phyloP scores from a whole-genome alignment of 2,797 vertebrate genomes.

The Silurus lanzhouensis region DNA sequence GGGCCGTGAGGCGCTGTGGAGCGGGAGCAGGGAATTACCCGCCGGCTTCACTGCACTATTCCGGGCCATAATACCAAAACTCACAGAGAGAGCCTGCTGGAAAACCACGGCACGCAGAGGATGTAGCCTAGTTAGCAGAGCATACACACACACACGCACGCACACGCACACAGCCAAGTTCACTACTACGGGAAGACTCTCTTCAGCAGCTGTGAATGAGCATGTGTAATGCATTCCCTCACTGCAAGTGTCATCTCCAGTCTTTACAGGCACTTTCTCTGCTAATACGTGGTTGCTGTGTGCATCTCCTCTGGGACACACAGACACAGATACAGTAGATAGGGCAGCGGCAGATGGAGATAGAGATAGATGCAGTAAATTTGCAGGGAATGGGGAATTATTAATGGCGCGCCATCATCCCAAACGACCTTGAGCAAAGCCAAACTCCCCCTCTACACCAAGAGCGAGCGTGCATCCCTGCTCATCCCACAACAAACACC shows the following conservation, averaged over 20 bases:
- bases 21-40: constrained; percentile 63
- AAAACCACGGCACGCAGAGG: constrained; percentile 37
- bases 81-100: constrained; percentile 31
- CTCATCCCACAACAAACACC: constrained; percentile 72
- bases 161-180: not conserved
- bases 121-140: constrained; percentile 36
- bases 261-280: constrained; percentile 40
- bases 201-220: constrained; percentile 43
- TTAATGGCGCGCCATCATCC: constrained; percentile 79
- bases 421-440: constrained; percentile 79
- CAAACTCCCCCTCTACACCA: constrained; percentile 48
- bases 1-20: constrained; percentile 57
- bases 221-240: constrained; percentile 41
- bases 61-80: constrained; percentile 47
- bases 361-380: constrained; percentile 64
- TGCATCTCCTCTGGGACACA: constrained; percentile 72
- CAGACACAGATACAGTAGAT: constrained; percentile 66
- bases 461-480: constrained; percentile 62
- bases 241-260: constrained; percentile 36
- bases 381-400: constrained; percentile 77
- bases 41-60: constrained; percentile 54
- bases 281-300: constrained; percentile 37
- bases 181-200: constrained; percentile 14
- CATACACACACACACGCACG: constrained; percentile 9
- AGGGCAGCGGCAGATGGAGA: constrained; percentile 70